phyloP scores from a whole-genome alignment of 2,888 invertebrate genomes.

The Drosophila ustulata region DNA sequence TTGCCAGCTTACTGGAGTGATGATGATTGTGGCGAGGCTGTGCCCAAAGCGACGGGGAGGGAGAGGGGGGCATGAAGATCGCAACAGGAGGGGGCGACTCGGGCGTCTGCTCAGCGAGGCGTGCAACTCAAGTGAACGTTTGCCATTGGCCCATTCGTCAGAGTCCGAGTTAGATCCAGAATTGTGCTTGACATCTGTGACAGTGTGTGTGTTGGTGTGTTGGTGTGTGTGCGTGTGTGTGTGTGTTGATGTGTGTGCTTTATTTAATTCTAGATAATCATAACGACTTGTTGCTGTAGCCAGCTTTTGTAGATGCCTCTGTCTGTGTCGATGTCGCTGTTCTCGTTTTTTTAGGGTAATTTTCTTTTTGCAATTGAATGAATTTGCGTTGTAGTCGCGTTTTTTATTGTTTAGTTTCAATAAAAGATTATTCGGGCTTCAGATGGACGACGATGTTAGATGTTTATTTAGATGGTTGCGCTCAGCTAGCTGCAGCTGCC shows the following conservation, averaged over 20 bases:
- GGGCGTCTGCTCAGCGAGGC: conserved; percentile 78
- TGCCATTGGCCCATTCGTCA: conserved; percentile 60
- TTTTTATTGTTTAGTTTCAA: conserved; percentile 68
- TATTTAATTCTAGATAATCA: conserved; percentile 80
- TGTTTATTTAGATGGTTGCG: conserved; percentile 77
- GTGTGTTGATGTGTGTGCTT: conserved; percentile 50
- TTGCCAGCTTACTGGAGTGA: conserved; percentile 19
- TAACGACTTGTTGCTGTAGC: conserved; percentile 72
- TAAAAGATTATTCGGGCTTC: conserved; percentile 71
- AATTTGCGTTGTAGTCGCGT: conserved; percentile 78
- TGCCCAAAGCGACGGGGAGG: background rate
- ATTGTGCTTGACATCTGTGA: conserved; percentile 23
- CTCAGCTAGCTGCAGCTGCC: conserved; percentile 72
- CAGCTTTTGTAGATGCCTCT: conserved; percentile 47
- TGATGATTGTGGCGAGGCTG: background rate
- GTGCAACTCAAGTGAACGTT: conserved; percentile 77
- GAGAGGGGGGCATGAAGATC: conserved; percentile 18
- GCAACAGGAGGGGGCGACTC: conserved; percentile 24
- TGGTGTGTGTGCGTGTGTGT: conserved; percentile 19
- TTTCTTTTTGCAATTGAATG: conserved; percentile 82
- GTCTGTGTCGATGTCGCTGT: conserved; percentile 22
- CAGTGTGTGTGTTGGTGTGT: conserved; percentile 5
- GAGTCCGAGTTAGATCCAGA: conserved; percentile 32
- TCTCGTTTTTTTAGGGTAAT: conserved; percentile 66
- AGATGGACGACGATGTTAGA: conserved; percentile 64